A percentile compares a stretch with the other conserved stretches of the same genome.
phyloP scores from a whole-genome alignment of 2,797 vertebrate genomes.

The Clarias fuscus region DNA sequence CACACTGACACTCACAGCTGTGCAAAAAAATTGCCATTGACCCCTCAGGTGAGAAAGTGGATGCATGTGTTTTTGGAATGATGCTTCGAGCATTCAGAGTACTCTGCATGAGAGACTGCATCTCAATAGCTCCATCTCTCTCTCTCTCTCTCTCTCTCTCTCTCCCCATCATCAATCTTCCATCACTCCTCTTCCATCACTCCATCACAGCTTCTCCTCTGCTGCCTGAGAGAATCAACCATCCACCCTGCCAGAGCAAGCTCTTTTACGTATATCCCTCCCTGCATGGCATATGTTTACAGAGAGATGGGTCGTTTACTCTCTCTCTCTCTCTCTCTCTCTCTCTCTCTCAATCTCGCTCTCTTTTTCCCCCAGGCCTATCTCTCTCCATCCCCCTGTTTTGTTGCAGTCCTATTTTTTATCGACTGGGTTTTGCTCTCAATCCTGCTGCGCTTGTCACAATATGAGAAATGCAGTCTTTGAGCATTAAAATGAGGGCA shows the following conservation, averaged over 20 bases:
- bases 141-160: slow-evolving; percentile 29
- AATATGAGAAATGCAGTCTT: slow-evolving; percentile 37
- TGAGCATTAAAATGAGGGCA: slow-evolving; percentile 35
- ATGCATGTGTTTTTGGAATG: slow-evolving; percentile 34
- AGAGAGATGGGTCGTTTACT: slow-evolving; percentile 35
- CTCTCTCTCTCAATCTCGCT: neutral
- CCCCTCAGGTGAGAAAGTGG: slow-evolving; percentile 15
- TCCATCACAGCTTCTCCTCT: slow-evolving; percentile 45
- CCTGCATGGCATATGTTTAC: slow-evolving; percentile 35
- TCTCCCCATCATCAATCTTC: slow-evolving; percentile 15
- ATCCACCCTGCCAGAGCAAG: slow-evolving; percentile 38
- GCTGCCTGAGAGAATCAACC: slow-evolving; percentile 37
- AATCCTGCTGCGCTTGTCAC: slow-evolving; percentile 41
- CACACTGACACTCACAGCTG: slow-evolving; percentile 4
- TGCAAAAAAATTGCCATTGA: slow-evolving; percentile 2
- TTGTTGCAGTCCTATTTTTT: slow-evolving; percentile 31
- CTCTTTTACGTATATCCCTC: slow-evolving; percentile 28
- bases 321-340: neutral
- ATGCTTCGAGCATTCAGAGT: slow-evolving; percentile 29
- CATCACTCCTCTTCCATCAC: slow-evolving; percentile 33
- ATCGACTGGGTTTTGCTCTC: slow-evolving; percentile 27
- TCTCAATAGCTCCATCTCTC: slow-evolving; percentile 35
- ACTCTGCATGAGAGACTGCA: slow-evolving; percentile 26
- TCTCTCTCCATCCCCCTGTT: slow-evolving; percentile 9
- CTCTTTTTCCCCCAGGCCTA: neutral